Conservation (phyloP, 1,140 invertebrate genomes). For the Meloidogyne floridensis region DNA sequence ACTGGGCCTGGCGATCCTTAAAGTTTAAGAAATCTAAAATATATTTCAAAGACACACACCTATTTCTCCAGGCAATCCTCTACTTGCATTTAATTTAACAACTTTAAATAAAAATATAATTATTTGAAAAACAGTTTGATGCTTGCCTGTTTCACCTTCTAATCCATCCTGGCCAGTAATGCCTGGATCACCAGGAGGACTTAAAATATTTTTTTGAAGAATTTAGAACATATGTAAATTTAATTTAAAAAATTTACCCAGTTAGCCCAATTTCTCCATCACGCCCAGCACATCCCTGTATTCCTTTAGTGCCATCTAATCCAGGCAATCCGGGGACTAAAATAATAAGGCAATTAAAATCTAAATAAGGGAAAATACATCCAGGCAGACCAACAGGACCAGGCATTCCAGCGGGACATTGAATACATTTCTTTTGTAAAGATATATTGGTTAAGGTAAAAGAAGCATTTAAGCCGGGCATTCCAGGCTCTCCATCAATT, state of each 20-base stretch:
- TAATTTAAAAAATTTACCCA: neutral
- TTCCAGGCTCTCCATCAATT: neutral
- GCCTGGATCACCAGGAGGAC: constrained; percentile 12
- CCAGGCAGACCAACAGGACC: neutral
- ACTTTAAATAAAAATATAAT: neutral
- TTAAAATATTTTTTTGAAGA: neutral
- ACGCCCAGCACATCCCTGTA: neutral
- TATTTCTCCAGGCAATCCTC: constrained; percentile 6
- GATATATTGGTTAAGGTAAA: neutral
- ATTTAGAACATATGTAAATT: neutral
- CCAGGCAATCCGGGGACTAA: neutral
- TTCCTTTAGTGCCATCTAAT: neutral
- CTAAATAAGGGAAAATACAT: neutral
- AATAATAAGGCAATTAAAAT: neutral
- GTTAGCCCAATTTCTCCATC: neutral
- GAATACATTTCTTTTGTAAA: neutral
- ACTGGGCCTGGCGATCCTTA: neutral
- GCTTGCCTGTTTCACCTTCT: constrained; percentile 9
- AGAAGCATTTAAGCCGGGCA: neutral
- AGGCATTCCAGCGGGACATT: constrained; percentile 1
- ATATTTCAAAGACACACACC: neutral
- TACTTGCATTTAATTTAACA: neutral
- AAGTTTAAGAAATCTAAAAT: neutral
- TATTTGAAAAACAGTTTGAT: neutral
- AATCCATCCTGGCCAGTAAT: neutral